These are phyloP conservation scores for Malurus splendens DNA, from an alignment of 2,797 vertebrate species.

Conservation along the genomic window DNA sequence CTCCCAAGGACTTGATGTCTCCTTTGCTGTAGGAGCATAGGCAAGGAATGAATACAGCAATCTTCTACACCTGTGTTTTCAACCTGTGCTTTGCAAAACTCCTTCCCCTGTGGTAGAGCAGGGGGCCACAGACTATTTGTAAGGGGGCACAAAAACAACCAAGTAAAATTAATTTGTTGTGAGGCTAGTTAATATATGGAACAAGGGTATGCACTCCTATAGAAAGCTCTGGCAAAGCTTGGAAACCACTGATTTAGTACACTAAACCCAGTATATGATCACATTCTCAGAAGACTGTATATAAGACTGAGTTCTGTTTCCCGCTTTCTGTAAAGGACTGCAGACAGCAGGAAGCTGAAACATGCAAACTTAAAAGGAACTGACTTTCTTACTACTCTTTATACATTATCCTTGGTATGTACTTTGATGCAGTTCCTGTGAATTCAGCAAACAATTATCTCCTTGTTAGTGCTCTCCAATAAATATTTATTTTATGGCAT, in stretches of 20 bases:
- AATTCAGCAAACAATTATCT: constrained; percentile 1
- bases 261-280: background rate
- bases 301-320: background rate
- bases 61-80: background rate
- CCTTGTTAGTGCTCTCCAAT: background rate
- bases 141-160: background rate
- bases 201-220: background rate
- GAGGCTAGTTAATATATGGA: background rate
- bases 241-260: background rate
- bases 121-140: background rate
- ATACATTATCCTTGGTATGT: background rate
- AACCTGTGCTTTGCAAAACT: background rate
- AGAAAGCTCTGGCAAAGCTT: background rate
- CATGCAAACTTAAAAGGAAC: background rate
- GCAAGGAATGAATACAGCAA: background rate
- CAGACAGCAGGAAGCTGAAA: background rate
- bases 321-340: background rate
- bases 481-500: constrained; percentile 52
- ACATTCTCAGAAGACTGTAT: background rate
- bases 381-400: background rate
- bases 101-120: background rate
- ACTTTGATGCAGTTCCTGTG: background rate
- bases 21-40: rapidly evolving
- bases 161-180: background rate
- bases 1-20: background rate